Conservation (phyloP, 2,113 vertebrate genomes). For the Indri indri region DNA sequence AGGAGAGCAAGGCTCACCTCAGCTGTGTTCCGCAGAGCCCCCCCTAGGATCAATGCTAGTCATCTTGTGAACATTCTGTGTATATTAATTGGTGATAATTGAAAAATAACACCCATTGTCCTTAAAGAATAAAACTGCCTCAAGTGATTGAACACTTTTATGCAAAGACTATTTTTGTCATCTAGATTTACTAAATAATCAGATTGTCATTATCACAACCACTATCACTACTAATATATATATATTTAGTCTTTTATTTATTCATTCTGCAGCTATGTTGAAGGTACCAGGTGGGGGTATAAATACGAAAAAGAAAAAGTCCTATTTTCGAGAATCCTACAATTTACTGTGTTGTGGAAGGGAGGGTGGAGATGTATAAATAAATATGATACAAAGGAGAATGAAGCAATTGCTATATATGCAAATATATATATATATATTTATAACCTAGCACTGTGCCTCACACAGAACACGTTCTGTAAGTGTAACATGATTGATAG, state of each 20-base stretch:
- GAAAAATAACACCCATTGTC: conserved; percentile 60
- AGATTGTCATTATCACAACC: background rate
- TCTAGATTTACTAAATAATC: conserved; percentile 17
- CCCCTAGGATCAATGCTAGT: conserved; percentile 22
- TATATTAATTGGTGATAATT: conserved; percentile 75
- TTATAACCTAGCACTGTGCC: background rate
- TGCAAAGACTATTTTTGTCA: conserved; percentile 19
- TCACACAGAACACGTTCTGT: background rate
- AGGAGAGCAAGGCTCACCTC: conserved; percentile 32
- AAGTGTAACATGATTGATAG: conserved; percentile 54
- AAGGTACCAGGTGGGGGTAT: background rate
- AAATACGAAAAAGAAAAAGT: conserved; percentile 31
- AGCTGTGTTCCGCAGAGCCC: background rate
- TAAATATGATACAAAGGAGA: conserved; percentile 51
- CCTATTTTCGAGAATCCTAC: background rate
- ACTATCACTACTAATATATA: background rate
- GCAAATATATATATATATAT: background rate
- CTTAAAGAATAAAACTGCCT: conserved; percentile 24
- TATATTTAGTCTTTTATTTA: background rate
- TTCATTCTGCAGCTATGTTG: background rate
- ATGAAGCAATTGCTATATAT: background rate
- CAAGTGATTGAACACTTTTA: conserved; percentile 30
- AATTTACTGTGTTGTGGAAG: conserved; percentile 21
- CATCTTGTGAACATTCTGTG: background rate
- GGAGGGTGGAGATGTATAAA: conserved; percentile 10